A percentile compares a stretch with the other conserved stretches of the same genome.
phyloP scores from a whole-genome alignment of 2,797 vertebrate genomes.

The Mastacembelus armatus region DNA sequence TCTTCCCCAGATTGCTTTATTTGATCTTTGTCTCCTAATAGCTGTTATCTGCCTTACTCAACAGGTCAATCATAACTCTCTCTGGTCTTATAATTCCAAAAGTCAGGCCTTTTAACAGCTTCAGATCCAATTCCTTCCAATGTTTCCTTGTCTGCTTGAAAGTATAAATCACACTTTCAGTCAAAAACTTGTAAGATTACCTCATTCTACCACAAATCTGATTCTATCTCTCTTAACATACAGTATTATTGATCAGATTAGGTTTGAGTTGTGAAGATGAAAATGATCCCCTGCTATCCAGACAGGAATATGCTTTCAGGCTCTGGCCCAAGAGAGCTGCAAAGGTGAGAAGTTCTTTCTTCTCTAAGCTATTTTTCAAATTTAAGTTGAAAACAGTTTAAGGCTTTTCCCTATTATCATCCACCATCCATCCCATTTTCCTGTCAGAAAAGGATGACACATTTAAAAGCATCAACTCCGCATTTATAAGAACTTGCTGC shows the following conservation, averaged over 20 bases:
- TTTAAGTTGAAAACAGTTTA: slow-evolving; percentile 28
- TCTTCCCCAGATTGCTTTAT: slow-evolving; percentile 32
- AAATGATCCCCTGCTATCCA: slow-evolving; percentile 34
- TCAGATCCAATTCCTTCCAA: slow-evolving; percentile 30
- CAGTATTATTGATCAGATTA: slow-evolving; percentile 59
- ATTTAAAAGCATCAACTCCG: slow-evolving; percentile 44
- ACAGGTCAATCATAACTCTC: slow-evolving; percentile 25
- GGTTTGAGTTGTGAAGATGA: not conserved
- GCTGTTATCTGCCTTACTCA: slow-evolving; percentile 12
- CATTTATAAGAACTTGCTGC: slow-evolving; percentile 37
- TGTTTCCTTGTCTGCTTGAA: slow-evolving; percentile 30
- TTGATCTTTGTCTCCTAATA: slow-evolving; percentile 50
- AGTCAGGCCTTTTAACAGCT: slow-evolving; percentile 48
- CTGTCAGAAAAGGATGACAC: slow-evolving; percentile 46
- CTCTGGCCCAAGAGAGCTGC: not conserved
- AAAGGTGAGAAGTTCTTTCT: slow-evolving; percentile 42
- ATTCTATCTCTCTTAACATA: slow-evolving; percentile 39
- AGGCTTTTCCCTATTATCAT: slow-evolving; percentile 30
- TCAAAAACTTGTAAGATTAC: slow-evolving; percentile 33
- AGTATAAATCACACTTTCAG: slow-evolving; percentile 45
- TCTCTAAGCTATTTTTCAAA: slow-evolving; percentile 18
- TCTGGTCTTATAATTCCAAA: slow-evolving; percentile 15
- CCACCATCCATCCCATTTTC: slow-evolving; percentile 48
- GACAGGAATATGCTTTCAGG: slow-evolving; percentile 40
- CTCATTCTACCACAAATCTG: slow-evolving; percentile 27